Conservation (phyloP, 2,797 vertebrate genomes). For the Xenopus petersii region DNA sequence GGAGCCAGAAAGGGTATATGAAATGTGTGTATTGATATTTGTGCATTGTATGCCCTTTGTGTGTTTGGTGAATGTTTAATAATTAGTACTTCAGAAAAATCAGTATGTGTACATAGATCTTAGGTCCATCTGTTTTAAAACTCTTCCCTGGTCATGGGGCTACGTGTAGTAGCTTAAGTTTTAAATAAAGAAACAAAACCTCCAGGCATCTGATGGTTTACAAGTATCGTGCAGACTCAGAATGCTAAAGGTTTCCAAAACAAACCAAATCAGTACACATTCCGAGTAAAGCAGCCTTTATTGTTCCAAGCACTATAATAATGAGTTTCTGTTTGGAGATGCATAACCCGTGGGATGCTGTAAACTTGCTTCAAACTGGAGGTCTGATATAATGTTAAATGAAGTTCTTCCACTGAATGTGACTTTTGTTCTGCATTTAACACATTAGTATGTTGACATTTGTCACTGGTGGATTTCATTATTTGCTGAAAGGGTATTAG, state of each 20-base stretch:
- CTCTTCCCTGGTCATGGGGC: too few relatives aligned
- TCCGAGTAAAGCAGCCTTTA: slow-evolving; percentile 44
- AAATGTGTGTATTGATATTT: too few relatives aligned
- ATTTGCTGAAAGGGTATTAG: slow-evolving; percentile 76
- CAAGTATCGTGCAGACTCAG: neutral
- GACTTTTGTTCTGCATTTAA: slow-evolving; percentile 79
- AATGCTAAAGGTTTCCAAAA: slow-evolving; percentile 6
- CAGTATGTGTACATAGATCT: too few relatives aligned
- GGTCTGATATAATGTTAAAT: slow-evolving; percentile 73
- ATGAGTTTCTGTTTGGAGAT: slow-evolving; percentile 61
- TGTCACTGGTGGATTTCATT: slow-evolving; percentile 86
- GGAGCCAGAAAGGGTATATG: too few relatives aligned
- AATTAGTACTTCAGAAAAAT: too few relatives aligned
- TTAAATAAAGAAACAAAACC: too few relatives aligned
- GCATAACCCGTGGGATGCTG: slow-evolving; percentile 59
- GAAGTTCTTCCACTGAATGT: slow-evolving; percentile 77
- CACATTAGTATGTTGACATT: slow-evolving; percentile 86
- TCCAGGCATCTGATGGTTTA: neutral
- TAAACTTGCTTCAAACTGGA: slow-evolving; percentile 67
- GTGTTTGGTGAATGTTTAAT: too few relatives aligned
- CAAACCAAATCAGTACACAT: slow-evolving; percentile 43
- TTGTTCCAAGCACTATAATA: slow-evolving; percentile 58
- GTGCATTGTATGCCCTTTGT: too few relatives aligned
- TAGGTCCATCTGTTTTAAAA: too few relatives aligned
- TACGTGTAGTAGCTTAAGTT: too few relatives aligned